Evolutionary conservation across 2,113 vertebrate genomes (phyloP).

Genomic region (Mystacornis crossleyi): DNA sequence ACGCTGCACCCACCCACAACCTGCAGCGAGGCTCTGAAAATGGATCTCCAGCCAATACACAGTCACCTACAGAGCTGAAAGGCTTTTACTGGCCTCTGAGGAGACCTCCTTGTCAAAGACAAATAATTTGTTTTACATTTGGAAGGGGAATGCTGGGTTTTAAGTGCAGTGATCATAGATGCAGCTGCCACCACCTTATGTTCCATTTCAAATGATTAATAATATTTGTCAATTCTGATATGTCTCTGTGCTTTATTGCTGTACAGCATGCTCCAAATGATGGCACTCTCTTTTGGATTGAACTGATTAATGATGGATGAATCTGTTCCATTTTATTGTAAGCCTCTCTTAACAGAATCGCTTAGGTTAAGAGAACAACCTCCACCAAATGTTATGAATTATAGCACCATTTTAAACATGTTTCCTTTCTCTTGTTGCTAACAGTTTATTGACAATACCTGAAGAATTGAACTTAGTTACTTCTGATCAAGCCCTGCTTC

Average conservation of each 20-base stretch:
- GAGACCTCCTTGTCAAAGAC: background rate
- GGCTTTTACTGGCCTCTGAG: background rate
- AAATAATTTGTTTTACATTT: constrained; percentile 7
- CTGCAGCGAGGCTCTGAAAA: background rate
- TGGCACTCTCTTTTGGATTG: constrained; percentile 28
- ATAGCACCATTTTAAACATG: background rate
- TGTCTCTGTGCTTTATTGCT: constrained; percentile 44
- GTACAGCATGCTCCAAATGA: constrained; percentile 50
- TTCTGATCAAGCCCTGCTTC: background rate
- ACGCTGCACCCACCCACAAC: background rate
- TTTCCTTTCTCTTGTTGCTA: background rate
- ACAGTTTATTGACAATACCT: background rate
- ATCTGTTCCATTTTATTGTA: constrained; percentile 62
- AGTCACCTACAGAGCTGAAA: background rate
- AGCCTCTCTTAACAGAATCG: constrained; percentile 51
- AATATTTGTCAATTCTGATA: constrained; percentile 70
- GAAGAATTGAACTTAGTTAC: constrained; percentile 5
- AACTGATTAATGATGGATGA: constrained; percentile 55
- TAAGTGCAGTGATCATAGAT: constrained; percentile 31
- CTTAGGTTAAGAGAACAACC: constrained; percentile 55
- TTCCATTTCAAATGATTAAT: constrained; percentile 71
- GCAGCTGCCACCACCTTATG: constrained; percentile 75
- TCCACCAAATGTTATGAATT: constrained; percentile 40
- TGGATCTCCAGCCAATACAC: background rate
- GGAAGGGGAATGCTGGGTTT: constrained; percentile 31